These are phyloP conservation scores for Antechinus flavipes DNA, from an alignment of 2,113 vertebrate species.

Conservation along the genomic window DNA sequence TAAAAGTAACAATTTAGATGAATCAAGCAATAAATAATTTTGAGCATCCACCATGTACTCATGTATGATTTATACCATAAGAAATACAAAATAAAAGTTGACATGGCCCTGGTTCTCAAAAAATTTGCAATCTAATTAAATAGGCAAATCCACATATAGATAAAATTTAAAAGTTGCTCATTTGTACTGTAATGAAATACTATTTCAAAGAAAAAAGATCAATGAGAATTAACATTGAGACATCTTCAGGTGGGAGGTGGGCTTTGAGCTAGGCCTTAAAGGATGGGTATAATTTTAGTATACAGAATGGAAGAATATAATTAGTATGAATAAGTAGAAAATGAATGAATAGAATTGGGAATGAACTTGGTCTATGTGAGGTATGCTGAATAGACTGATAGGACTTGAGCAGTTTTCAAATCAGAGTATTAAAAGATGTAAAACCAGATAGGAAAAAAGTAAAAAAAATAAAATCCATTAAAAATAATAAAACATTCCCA, in stretches of 20 bases:
- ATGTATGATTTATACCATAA: background rate
- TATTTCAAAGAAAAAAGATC: background rate
- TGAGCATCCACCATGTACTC: conserved; percentile 9
- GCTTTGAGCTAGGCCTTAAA: background rate
- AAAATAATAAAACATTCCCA: too few species aligned
- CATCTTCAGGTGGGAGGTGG: background rate
- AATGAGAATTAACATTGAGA: background rate
- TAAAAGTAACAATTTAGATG: conserved; percentile 17
- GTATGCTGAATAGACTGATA: background rate
- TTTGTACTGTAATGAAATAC: background rate
- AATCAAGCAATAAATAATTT: conserved; percentile 27
- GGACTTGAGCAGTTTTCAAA: background rate
- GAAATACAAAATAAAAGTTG: background rate
- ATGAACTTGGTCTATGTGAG: background rate
- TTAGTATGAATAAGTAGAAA: background rate
- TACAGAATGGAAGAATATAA: background rate
- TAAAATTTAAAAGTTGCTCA: background rate
- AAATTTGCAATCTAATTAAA: background rate
- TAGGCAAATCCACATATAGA: background rate
- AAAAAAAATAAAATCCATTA: too few species aligned
- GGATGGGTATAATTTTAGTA: background rate
- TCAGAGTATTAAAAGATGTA: background rate
- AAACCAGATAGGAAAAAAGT: too few species aligned
- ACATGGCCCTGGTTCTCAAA: background rate
- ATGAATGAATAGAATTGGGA: background rate